These are phyloP conservation scores for Meganola albula DNA, from an alignment of 2,888 invertebrate genomes.

Conservation along the genomic window DNA sequence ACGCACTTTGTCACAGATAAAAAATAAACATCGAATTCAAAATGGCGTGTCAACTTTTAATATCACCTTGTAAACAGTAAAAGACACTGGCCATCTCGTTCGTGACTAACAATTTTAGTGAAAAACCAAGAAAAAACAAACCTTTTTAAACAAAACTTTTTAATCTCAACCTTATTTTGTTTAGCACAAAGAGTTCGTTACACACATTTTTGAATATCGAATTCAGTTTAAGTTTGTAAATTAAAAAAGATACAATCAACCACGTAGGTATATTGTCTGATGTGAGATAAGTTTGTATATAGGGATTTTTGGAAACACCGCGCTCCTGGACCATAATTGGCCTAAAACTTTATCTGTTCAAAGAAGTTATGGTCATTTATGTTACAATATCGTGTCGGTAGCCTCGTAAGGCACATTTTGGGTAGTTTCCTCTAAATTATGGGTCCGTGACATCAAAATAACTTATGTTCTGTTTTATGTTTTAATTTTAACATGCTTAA, in stretches of 20 bases:
- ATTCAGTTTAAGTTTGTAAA: conserved; percentile 32
- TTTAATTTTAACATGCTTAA: too few species aligned
- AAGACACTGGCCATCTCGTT: conserved; percentile 50
- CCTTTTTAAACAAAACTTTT: conserved; percentile 18
- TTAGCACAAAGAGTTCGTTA: not conserved
- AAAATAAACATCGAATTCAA: conserved; percentile 41
- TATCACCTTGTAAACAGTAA: conserved; percentile 61
- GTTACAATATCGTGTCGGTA: conserved; percentile 49
- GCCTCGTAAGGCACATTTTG: conserved; percentile 35
- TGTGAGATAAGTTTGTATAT: conserved; percentile 58
- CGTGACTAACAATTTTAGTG: conserved; percentile 60
- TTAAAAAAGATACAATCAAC: conserved; percentile 52
- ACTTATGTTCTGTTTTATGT: too few species aligned
- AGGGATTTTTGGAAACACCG: conserved; percentile 70
- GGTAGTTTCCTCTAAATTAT: conserved; percentile 45
- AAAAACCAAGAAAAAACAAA: too few species aligned
- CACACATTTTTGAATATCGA: not conserved
- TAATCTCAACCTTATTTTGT: conserved; percentile 8
- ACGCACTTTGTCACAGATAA: conserved; percentile 21
- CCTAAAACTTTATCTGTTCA: conserved; percentile 66
- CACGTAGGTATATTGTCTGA: conserved; percentile 63
- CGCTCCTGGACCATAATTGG: conserved; percentile 66
- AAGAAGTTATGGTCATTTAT: conserved; percentile 67
- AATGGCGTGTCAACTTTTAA: conserved; percentile 60
- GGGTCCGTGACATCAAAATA: conserved; percentile 46